Conservation (phyloP, 2,888 invertebrate species). For the Scrobipalpa costella region DNA sequence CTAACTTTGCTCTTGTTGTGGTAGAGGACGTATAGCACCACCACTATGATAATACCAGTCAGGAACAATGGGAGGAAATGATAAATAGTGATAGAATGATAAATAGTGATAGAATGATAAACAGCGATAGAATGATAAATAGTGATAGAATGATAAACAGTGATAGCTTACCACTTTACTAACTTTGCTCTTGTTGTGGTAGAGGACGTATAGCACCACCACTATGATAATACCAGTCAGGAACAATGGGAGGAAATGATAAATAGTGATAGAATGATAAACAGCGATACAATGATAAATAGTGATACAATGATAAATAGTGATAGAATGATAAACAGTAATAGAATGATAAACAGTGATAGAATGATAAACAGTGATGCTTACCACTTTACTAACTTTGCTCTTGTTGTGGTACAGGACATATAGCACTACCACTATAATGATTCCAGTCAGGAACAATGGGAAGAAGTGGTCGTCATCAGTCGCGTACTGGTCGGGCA, state of each 20-base stretch:
- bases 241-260: slow-evolving; percentile 57
- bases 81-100: no score
- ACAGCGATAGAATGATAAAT: no score
- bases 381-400: slow-evolving; percentile 73
- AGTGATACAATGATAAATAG: no score
- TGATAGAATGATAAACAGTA: no score
- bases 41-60: slow-evolving; percentile 62
- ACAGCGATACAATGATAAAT: no score
- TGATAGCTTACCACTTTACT: slow-evolving; percentile 66
- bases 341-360: no score
- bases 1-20: slow-evolving; percentile 74
- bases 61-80: slow-evolving; percentile 52
- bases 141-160: neutral
- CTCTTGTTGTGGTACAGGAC: slow-evolving; percentile 73
- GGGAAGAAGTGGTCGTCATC: slow-evolving; percentile 72
- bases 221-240: slow-evolving; percentile 64
- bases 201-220: slow-evolving; percentile 65
- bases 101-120: no score
- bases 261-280: no score
- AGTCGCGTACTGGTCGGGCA: slow-evolving; percentile 55
- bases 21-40: slow-evolving; percentile 67
- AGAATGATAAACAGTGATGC: slow-evolving; percentile 33
- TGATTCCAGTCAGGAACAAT: slow-evolving; percentile 66
- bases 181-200: slow-evolving; percentile 74
- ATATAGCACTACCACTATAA: slow-evolving; percentile 65